Evolutionary conservation across 2,113 vertebrate species (phyloP).

Genomic region (Oreochromis tanganicae): DNA sequence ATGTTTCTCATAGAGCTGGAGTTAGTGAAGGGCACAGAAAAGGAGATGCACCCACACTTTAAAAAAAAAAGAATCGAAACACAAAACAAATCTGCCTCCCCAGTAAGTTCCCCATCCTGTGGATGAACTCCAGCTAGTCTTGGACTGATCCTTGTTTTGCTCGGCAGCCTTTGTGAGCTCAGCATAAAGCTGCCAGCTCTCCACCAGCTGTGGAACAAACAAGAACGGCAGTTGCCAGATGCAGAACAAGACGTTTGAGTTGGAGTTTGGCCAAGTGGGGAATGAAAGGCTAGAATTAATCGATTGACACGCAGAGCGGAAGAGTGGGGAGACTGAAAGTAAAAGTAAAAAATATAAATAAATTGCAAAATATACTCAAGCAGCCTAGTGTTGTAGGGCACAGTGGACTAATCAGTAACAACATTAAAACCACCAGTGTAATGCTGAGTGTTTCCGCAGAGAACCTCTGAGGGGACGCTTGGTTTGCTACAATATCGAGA

Average conservation of each 20-base stretch:
- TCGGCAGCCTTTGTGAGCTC: background rate
- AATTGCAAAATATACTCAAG: background rate
- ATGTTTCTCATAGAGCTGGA: background rate
- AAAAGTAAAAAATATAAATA: background rate
- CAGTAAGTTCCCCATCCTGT: background rate
- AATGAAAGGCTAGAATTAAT: background rate
- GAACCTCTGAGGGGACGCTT: background rate
- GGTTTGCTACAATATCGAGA: background rate
- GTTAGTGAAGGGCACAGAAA: background rate
- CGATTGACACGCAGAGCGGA: fast-evolving
- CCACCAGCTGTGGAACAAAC: background rate
- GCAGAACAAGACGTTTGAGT: background rate
- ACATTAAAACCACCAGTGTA: background rate
- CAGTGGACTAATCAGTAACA: background rate
- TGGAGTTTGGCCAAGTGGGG: background rate
- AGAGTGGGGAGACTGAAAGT: background rate
- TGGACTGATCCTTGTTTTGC: background rate
- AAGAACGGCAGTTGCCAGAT: background rate
- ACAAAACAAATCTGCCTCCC: background rate
- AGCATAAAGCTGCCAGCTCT: background rate
- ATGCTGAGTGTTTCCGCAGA: too few species aligned
- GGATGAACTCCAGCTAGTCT: background rate
- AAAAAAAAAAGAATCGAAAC: fast-evolving
- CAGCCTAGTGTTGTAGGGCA: background rate
- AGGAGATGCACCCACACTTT: background rate